Base-by-base conservation (phyloP, 2,113 vertebrate species). In the Saguinus midas region DNA sequence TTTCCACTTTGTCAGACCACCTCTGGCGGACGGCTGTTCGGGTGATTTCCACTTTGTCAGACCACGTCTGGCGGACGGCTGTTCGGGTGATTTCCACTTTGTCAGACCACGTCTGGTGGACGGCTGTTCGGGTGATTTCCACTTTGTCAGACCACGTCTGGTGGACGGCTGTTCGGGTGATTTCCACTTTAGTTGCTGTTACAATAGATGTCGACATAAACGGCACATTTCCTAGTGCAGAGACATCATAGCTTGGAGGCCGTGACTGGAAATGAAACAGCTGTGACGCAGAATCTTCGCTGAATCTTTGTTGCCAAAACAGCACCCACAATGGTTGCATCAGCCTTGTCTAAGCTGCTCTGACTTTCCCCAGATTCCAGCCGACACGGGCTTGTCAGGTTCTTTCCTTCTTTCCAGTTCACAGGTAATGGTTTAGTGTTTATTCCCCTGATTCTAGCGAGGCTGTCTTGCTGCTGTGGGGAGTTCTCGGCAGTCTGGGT, bases 21-120 rank as follows among this genome's bases (percentile, higher is more conserved):
- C 3, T 43, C 43, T 43, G 43, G 43, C 4, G 43, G 43, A 43
- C 43, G 43, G 43, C 43, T 43, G 43, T 43, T 43, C 43, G 6
- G 37, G 37, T 40, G 37, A 40, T 40, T 40, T 40, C 37, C 37
- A 40, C 37, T 40, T 40, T 17, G 14, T 7, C 9, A 25, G 55
- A 2, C 0, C 10, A 1, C 84, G 2, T 10, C 55, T 2, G n/a
- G 37, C 1, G 6, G 23, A 5, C 0, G 37, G 32, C 4, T 0
- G 25, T 1, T 5, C 4, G 6, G 45, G 45, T 17, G 7, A 3
- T 5, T 21, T 55, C 76, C 12, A 9, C 2, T 1, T n/a, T 27
- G 48, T 48, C 43, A 5, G 43, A 43, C 43, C 43, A 43, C 43
- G 4, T 43, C 43, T 43, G 43, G 43, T 43, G 43, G 43, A 43